phyloP scores from a whole-genome alignment of 2,113 vertebrate species.

The Oophaga pumilio region DNA sequence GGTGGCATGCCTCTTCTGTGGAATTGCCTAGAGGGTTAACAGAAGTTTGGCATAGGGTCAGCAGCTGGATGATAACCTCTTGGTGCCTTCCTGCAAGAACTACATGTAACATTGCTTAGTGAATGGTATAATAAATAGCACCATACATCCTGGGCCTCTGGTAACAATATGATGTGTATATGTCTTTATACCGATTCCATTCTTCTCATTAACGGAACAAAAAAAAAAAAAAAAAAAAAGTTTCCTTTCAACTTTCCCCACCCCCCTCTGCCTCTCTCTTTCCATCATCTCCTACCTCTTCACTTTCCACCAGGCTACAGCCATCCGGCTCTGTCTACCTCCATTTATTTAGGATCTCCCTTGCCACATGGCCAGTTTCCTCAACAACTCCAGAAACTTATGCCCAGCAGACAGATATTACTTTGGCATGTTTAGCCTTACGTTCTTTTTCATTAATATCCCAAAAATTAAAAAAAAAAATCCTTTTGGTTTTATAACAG shows the following conservation, averaged over 20 bases:
- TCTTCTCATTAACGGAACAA: neutral
- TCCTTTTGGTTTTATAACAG: neutral
- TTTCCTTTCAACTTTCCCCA: conserved; percentile 53
- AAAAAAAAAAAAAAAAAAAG: neutral
- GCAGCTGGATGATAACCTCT: conserved; percentile 9
- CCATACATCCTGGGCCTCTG: neutral
- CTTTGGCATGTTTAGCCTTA: neutral
- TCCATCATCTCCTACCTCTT: conserved; percentile 28
- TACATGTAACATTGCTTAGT: neutral
- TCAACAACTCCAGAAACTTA: neutral
- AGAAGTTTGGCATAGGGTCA: conserved; percentile 2
- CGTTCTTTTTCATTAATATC: neutral
- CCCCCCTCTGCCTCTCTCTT: conserved; percentile 58
- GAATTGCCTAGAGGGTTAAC: conserved; percentile 5
- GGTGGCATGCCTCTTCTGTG: neutral
- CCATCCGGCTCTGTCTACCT: neutral
- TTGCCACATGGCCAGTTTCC: neutral
- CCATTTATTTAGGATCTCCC: neutral
- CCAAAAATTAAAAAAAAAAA: too few relatives aligned
- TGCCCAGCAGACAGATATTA: neutral
- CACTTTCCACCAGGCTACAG: conserved; percentile 3
- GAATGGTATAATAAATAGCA: neutral
- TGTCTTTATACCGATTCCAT: neutral
- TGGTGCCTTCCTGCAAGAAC: neutral
- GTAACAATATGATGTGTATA: neutral